Conservation (phyloP, 2,113 vertebrate species). For the Tragulus kanchil region DNA sequence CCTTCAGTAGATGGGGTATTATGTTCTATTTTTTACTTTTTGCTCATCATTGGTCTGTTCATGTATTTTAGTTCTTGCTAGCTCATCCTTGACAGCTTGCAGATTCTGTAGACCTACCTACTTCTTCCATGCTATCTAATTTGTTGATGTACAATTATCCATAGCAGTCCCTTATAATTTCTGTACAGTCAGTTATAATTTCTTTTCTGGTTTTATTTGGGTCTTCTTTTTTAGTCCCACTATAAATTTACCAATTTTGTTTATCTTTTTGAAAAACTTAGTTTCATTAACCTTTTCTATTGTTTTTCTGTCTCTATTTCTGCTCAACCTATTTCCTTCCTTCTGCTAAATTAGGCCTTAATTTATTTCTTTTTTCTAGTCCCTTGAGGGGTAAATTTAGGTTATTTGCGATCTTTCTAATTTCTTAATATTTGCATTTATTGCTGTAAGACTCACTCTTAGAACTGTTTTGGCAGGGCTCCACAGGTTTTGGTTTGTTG, state of each 20-base stretch:
- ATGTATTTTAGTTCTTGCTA: not conserved
- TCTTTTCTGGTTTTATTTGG: not conserved
- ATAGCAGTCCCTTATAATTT: not conserved
- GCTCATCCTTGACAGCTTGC: not conserved
- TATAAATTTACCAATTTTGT: not conserved
- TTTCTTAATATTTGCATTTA: not conserved
- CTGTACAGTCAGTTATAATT: not conserved
- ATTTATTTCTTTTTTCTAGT: not conserved
- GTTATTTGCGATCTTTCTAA: not conserved
- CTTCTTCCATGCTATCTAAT: not conserved
- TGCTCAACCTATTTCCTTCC: not conserved
- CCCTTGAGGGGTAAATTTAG: not conserved
- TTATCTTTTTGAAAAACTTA: not conserved
- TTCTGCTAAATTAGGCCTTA: not conserved
- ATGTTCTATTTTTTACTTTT: not conserved
- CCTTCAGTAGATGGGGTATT: not conserved
- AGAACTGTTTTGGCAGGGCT: not conserved
- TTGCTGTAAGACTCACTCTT: not conserved
- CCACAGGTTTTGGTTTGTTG: not conserved
- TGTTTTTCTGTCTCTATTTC: slow-evolving; percentile 24
- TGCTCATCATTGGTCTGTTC: not conserved
- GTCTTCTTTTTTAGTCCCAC: not conserved
- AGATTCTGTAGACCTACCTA: slow-evolving; percentile 1
- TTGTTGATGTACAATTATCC: not conserved
- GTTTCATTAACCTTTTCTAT: not conserved